Evolutionary conservation across 1,140 invertebrate species (phyloP).

Genomic region (Rhopalosiphum maidis): DNA sequence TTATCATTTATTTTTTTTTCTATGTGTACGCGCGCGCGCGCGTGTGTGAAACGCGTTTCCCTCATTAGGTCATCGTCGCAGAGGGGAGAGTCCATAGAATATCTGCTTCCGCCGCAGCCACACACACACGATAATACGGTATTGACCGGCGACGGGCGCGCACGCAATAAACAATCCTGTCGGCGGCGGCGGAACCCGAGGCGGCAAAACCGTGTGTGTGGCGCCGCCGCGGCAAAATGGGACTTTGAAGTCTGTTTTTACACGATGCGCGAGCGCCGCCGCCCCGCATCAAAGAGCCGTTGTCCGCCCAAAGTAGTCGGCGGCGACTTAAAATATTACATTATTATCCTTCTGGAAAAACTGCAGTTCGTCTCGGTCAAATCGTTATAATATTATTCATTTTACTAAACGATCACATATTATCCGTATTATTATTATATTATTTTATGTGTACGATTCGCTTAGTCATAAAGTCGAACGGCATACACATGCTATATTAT

Average conservation of each 20-base stretch:
- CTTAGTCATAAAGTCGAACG: not conserved
- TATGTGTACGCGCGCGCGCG: too few relatives aligned
- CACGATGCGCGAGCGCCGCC: not conserved
- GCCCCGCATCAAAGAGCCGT: conserved; percentile 2
- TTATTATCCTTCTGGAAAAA: not conserved
- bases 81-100: not conserved
- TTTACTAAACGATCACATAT: not conserved
- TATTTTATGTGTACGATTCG: not conserved
- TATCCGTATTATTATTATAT: not conserved
- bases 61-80: conserved; percentile 34
- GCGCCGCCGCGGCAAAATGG: conserved; percentile 25
- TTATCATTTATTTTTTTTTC: not conserved
- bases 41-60: not conserved
- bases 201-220: conserved; percentile 47
- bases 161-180: conserved; percentile 50
- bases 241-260: conserved; percentile 26
- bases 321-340: not conserved
- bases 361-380: not conserved
- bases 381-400: not conserved
- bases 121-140: not conserved
- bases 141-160: conserved; percentile 36
- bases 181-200: conserved; percentile 44
- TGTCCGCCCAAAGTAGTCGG: not conserved
- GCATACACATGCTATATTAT: not conserved
- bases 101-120: too few relatives aligned